phyloP scores from a whole-genome alignment of 2,113 vertebrate species.

The Progne subis region DNA sequence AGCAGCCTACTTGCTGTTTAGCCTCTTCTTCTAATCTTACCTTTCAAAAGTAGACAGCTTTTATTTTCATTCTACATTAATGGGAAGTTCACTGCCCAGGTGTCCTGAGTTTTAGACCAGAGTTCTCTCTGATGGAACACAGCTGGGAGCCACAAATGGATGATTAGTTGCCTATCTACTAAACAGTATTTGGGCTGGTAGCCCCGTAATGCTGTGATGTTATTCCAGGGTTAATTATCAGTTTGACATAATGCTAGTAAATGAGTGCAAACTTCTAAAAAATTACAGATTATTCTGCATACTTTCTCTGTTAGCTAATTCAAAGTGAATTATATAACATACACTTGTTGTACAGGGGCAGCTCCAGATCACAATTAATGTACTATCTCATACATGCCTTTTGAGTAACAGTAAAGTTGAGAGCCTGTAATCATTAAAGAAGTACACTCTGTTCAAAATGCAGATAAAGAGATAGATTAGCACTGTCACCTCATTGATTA shows the following conservation, averaged over 20 bases:
- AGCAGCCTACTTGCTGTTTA: not conserved
- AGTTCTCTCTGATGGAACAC: not conserved
- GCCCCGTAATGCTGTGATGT: not conserved
- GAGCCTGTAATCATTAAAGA: not conserved
- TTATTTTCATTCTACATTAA: not conserved
- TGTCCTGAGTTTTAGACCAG: not conserved
- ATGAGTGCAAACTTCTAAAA: not conserved
- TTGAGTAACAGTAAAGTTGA: not conserved
- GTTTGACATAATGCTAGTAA: not conserved
- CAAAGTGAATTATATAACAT: not conserved
- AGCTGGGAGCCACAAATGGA: not conserved
- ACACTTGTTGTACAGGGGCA: not conserved
- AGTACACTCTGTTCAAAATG: constrained; percentile 49
- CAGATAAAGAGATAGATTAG: constrained; percentile 43
- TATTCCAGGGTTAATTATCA: not conserved
- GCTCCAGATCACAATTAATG: constrained; percentile 8
- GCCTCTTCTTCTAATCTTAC: not conserved
- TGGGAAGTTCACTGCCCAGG: not conserved
- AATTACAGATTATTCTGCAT: not conserved
- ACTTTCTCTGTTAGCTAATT: constrained; percentile 9
- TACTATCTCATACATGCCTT: not conserved
- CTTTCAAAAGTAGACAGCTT: not conserved
- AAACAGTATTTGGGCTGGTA: not conserved
- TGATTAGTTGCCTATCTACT: not conserved
- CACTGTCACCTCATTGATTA: constrained; percentile 56